phyloP scores from a whole-genome alignment of 2,113 vertebrate species.

The Canis aureus region DNA sequence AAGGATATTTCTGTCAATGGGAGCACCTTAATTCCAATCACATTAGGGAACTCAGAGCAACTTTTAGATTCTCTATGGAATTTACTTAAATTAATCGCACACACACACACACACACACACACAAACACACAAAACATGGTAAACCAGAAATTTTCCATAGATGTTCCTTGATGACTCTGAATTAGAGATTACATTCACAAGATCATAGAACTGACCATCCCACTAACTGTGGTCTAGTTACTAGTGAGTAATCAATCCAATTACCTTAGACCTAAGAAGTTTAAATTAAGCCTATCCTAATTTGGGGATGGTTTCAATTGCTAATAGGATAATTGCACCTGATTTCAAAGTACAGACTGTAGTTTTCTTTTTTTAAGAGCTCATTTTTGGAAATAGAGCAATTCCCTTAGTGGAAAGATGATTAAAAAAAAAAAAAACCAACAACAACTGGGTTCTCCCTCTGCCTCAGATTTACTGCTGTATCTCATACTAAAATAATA shows the following conservation, averaged over 20 bases:
- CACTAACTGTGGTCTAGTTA: not conserved
- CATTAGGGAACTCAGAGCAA: not conserved
- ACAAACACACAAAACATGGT: not conserved
- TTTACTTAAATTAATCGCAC: not conserved
- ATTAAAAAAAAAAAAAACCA: not conserved
- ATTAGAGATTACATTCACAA: not conserved
- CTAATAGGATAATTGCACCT: conserved; percentile 65
- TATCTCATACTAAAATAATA: not conserved
- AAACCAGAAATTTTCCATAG: not conserved
- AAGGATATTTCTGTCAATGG: not conserved
- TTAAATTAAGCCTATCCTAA: conserved; percentile 64
- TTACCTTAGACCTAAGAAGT: conserved; percentile 44
- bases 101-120: too few relatives aligned
- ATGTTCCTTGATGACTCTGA: not conserved
- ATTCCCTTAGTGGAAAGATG: not conserved
- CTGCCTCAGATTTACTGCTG: not conserved
- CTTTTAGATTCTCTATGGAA: conserved; percentile 1
- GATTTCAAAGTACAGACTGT: conserved; percentile 58
- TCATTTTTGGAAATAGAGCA: conserved; percentile 64
- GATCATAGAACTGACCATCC: not conserved
- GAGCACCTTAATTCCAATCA: not conserved
- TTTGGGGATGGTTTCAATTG: conserved; percentile 56
- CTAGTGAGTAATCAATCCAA: conserved; percentile 15
- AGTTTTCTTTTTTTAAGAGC: conserved; percentile 6
- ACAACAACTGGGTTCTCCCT: not conserved